A percentile compares a stretch with the other conserved stretches of the same genome.
Conservation (phyloP, 1,140 invertebrate species). For the Macrobrachium nipponense region DNA sequence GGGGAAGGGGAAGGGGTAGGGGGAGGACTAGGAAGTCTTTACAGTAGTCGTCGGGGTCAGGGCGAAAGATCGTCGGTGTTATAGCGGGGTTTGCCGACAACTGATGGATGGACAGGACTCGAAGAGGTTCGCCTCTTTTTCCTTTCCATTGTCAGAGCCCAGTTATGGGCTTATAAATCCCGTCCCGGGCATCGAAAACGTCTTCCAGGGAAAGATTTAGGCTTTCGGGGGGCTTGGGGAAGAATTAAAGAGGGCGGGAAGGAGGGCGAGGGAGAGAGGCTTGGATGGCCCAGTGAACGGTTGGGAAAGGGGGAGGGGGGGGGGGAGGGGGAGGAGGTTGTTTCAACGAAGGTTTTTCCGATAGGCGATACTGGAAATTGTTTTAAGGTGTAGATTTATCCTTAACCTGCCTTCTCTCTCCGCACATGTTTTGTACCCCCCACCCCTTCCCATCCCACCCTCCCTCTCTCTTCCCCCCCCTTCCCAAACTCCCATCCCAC, state of each 20-base stretch:
- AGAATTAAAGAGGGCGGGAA: no score
- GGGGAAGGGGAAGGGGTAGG: no score
- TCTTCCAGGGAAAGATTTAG: constrained; percentile 51
- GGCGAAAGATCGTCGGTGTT: constrained; percentile 8
- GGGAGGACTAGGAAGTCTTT: no score
- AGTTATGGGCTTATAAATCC: constrained; percentile 60
- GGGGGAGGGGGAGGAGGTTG: no score
- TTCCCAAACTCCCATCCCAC: no score
- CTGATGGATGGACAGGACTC: constrained; percentile 59
- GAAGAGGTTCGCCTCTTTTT: constrained; percentile 55
- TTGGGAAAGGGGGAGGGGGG: no score
- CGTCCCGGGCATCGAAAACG: constrained; percentile 57
- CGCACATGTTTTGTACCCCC: no score
- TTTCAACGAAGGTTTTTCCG: constrained; percentile 28
- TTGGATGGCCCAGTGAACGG: no score
- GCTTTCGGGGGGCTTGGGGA: constrained; percentile 40
- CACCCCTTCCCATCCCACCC: no score
- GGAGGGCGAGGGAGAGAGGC: no score
- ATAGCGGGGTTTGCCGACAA: constrained; percentile 59
- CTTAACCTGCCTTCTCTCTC: neutral
- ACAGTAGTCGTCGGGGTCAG: no score
- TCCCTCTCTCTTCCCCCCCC: no score
- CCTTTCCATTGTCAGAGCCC: constrained; percentile 59
- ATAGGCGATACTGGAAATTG: constrained; percentile 61
- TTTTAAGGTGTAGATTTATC: constrained; percentile 61